Evolutionary conservation across 2,113 vertebrate genomes (phyloP).

Genomic region (Euleptes europaea): DNA sequence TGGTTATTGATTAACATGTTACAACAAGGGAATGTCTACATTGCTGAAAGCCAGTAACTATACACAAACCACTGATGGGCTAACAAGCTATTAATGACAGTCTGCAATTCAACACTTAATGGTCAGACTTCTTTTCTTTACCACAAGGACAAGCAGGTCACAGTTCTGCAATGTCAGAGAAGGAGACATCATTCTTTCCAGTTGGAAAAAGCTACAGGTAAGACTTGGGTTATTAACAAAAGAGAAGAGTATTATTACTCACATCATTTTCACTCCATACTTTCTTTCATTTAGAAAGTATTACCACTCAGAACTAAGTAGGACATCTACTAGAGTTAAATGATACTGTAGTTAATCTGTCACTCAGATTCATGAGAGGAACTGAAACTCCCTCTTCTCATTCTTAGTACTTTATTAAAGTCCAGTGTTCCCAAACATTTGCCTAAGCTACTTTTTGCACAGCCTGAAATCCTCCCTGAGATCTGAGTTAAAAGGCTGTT

Average conservation of each 20-base stretch:
- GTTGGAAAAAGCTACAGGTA: constrained; percentile 47
- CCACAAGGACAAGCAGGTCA: constrained; percentile 74
- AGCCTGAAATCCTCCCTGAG: background rate
- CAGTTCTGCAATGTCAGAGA: constrained; percentile 56
- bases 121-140: constrained; percentile 57
- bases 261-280: background rate
- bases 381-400: background rate
- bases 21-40: constrained; percentile 35
- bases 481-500: background rate
- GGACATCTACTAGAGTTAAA: background rate
- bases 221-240: constrained; percentile 57
- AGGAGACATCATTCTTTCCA: constrained; percentile 22
- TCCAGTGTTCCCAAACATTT: background rate
- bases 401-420: background rate
- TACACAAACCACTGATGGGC: constrained; percentile 64
- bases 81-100: constrained; percentile 73
- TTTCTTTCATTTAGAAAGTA: constrained; percentile 14
- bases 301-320: background rate
- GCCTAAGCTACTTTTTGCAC: background rate
- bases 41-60: constrained; percentile 49
- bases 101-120: constrained; percentile 61
- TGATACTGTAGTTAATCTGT: background rate
- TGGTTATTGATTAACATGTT: constrained; percentile 56
- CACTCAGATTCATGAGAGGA: background rate
- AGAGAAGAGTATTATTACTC: constrained; percentile 26